phyloP scores from a whole-genome alignment of 2,113 vertebrate genomes.

The Boleophthalmus pectinirostris region DNA sequence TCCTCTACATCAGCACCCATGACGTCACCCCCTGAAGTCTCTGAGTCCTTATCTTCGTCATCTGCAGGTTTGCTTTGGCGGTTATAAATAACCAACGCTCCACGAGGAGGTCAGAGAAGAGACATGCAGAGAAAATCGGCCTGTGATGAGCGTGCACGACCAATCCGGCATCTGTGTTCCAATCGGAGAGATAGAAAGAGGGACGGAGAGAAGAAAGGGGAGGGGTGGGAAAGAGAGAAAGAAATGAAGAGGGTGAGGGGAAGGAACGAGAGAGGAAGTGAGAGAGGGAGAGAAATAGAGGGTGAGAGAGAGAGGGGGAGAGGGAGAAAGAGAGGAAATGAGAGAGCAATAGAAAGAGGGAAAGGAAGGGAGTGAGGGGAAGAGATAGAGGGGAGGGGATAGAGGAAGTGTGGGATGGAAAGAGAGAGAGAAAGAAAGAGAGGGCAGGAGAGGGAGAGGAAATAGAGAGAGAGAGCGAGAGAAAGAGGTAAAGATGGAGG shows the following conservation, averaged over 20 bases:
- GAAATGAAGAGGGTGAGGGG: too few species aligned
- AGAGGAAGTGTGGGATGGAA: too few species aligned
- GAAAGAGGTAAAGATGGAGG: conserved; percentile 43
- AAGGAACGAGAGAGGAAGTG: too few species aligned
- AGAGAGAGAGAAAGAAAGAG: too few species aligned
- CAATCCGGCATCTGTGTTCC: conserved; percentile 37
- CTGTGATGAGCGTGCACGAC: conserved; percentile 47
- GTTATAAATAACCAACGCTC: conserved; percentile 25
- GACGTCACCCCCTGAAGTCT: background rate
- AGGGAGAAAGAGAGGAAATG: too few species aligned
- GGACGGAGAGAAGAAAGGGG: too few species aligned
- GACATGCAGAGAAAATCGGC: conserved; percentile 1
- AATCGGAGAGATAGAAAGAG: conserved; percentile 47
- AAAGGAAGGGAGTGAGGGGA: conserved; percentile 42
- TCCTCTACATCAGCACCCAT: background rate
- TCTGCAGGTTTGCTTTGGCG: conserved; percentile 13
- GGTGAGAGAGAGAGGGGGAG: too few species aligned
- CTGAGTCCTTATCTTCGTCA: background rate
- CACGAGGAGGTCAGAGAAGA: conserved; percentile 28
- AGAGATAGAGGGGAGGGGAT: conserved; percentile 23
- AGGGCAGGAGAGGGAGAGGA: background rate
- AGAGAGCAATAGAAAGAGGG: background rate
- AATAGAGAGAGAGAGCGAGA: conserved; percentile 34
- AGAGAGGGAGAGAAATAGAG: too few species aligned
- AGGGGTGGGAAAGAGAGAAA: too few species aligned